Percentiles rank a stretch among this genome's conserved stretches.
phyloP scores from a whole-genome alignment of 2,888 invertebrate genomes.

The Cosmia pyralina region DNA sequence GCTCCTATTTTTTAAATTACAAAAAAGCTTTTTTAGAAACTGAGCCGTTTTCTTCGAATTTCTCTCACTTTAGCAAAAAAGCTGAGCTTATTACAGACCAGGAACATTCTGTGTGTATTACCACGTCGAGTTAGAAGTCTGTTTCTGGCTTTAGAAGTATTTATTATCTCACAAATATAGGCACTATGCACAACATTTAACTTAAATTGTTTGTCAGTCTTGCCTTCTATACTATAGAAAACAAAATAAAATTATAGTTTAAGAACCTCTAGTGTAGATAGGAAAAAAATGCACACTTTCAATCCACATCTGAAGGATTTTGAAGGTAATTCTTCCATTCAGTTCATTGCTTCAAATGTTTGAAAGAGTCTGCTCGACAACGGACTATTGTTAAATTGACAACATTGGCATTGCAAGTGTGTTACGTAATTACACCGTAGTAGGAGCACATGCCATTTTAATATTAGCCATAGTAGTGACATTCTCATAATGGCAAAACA shows the following conservation, averaged over 20 bases:
- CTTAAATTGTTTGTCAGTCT: constrained; percentile 19
- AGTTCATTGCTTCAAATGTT: neutral
- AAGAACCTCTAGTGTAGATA: constrained; percentile 10
- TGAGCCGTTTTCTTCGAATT: neutral
- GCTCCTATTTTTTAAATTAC: neutral
- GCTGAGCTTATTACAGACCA: constrained; percentile 3
- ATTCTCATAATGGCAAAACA: neutral
- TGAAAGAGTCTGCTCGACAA: neutral
- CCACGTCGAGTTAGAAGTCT: neutral
- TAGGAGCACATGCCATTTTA: neutral
- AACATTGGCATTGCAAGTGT: neutral
- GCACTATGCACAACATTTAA: constrained; percentile 40
- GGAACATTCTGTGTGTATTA: neutral
- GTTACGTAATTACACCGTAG: no score
- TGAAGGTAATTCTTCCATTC: neutral
- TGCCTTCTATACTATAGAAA: constrained; percentile 33
- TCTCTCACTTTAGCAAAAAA: neutral
- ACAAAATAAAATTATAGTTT: constrained; percentile 23
- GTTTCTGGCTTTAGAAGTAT: constrained; percentile 4
- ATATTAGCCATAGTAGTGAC: neutral
- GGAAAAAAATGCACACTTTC: neutral
- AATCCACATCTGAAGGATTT: neutral
- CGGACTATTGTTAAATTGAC: neutral
- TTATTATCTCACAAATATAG: constrained; percentile 13
- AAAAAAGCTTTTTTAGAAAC: neutral